Conservation (phyloP, 1,140 invertebrate species). For the Panagrolaimus sp. region DNA sequence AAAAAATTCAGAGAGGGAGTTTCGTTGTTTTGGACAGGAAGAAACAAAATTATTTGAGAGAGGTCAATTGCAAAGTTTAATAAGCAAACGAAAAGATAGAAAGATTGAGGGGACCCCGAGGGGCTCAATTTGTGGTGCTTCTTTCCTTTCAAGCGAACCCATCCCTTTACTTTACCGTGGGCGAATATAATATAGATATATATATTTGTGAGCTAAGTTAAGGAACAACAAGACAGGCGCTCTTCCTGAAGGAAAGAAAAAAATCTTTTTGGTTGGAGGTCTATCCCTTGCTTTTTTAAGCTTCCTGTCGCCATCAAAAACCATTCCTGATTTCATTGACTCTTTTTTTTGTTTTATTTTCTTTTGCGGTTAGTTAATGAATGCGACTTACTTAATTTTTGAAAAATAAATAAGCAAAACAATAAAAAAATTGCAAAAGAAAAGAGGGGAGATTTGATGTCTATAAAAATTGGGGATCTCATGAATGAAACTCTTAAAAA, state of each 20-base stretch:
- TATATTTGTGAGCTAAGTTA: too few relatives aligned
- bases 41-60: neutral
- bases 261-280: neutral
- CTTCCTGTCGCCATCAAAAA: conserved; percentile 1
- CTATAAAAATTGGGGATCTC: too few relatives aligned
- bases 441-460: too few relatives aligned
- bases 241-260: neutral
- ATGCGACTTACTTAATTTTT: too few relatives aligned
- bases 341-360: conserved; percentile 9
- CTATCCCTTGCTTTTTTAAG: neutral
- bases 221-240: conserved; percentile 3
- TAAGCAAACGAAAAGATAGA: neutral
- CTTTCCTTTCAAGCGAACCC: neutral
- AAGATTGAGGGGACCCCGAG: neutral
- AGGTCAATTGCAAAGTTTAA: neutral
- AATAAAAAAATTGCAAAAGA: too few relatives aligned
- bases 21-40: too few relatives aligned
- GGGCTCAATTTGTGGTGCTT: neutral
- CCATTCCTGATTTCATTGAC: conserved; percentile 3
- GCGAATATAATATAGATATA: too few relatives aligned
- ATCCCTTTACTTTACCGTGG: too few relatives aligned
- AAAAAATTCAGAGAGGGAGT: too few relatives aligned
- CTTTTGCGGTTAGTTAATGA: neutral
- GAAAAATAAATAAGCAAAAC: too few relatives aligned
- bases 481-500: too few relatives aligned